These are phyloP conservation scores for Cyanocitta stelleri DNA, from an alignment of 2,113 vertebrate genomes.

Conservation along the genomic window DNA sequence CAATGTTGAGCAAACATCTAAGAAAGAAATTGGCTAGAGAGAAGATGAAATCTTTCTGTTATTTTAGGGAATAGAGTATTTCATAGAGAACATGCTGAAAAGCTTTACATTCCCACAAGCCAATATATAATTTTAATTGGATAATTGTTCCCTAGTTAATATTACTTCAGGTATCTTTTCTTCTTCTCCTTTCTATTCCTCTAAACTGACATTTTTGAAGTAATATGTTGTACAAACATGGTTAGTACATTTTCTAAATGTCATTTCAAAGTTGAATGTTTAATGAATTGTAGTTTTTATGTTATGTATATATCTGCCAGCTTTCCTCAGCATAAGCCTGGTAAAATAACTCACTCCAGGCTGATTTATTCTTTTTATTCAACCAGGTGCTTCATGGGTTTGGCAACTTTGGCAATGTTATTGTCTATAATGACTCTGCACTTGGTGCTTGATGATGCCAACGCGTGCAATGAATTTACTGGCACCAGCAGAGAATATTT, in stretches of 20 bases:
- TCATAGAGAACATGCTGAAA: neutral
- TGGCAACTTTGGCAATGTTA: slow-evolving; percentile 6
- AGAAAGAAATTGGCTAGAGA: neutral
- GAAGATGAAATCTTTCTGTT: neutral
- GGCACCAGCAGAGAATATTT: neutral
- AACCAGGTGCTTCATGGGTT: slow-evolving; percentile 2
- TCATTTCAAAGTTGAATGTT: neutral
- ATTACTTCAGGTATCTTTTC: neutral
- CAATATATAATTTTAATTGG: neutral
- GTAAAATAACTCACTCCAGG: neutral
- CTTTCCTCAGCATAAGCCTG: neutral
- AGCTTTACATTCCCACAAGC: neutral
- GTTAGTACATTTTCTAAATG: neutral
- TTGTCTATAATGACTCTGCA: neutral
- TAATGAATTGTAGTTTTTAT: neutral
- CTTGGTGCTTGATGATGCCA: slow-evolving; percentile 7
- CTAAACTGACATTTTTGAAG: neutral
- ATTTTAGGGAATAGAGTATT: neutral
- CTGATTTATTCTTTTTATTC: slow-evolving; percentile 38
- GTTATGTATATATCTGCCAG: neutral
- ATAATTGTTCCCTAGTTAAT: neutral
- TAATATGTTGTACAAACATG: neutral
- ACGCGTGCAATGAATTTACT: accelerated
- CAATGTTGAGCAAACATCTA: neutral
- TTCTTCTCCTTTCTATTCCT: neutral